Base-by-base conservation (phyloP, 2,113 vertebrate species). In the Origma solitaria region DNA sequence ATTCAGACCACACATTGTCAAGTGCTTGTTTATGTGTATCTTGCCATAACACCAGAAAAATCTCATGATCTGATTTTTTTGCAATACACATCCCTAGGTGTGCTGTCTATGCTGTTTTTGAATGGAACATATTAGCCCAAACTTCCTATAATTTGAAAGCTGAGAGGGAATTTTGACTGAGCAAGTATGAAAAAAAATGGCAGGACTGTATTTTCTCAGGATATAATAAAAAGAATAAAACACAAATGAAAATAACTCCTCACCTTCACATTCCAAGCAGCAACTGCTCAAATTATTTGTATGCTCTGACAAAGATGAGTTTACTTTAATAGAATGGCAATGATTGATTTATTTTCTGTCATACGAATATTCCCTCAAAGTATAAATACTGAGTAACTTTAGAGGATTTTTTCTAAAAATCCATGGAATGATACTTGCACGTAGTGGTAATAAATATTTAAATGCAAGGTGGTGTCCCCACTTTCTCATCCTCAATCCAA, bases 381-480 rank as follows among this genome's bases (percentile, higher is more conserved):
- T 7, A 7, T 49, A 78, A 49, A 61, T 47, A 20, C 15, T 66
- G 7, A 15, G 13, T 51, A n/a, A 58, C 71, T 78, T 57, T 51
- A 30, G 31, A 70, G 7, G 5, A 27, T 47, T 54, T 60, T 28
- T 62, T 61, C 20, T 62, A 76, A 94, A 66, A 45, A 79, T 22
- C 10, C 6, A 7, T 83, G 28, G 22, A 53, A 50, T 30, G 27
- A 56, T 54, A 65, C 7, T 69, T 47, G 6, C 1, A 2, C 42
- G 5, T 35, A 23, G 40, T 21, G 8, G 9, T 30, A 58, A 58
- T 53, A 65, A 45, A 44, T 61, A 50, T 15, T 84, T 53, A 68
- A 72, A 62, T 72, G 11, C 7, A 80, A 54, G 3, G 3, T 5
- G 0, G 1, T 44, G 6, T 47, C 8, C 8, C 16, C 1, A 1